Conservation (phyloP, 2,113 vertebrate genomes). For the Lepisosteus oculatus region DNA sequence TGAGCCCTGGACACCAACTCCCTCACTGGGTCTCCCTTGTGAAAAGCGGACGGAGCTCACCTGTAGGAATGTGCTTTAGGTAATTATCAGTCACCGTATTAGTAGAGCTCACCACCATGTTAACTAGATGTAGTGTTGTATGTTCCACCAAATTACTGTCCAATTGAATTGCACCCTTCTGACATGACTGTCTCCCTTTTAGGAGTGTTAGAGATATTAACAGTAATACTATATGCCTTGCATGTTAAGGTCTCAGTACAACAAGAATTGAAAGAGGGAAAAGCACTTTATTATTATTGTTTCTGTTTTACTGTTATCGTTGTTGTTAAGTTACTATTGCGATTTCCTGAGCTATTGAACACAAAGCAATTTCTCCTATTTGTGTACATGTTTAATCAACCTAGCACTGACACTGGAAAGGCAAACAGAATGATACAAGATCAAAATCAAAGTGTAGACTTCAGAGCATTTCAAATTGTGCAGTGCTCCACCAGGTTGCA, state of each 20-base stretch:
- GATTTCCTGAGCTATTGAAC: neutral
- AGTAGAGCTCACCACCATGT: neutral
- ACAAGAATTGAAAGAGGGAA: conserved; percentile 6
- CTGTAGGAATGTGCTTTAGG: neutral
- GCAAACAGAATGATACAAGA: too few relatives aligned
- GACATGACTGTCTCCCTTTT: neutral
- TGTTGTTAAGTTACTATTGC: neutral
- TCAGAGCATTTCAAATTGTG: too few relatives aligned
- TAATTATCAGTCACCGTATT: conserved; percentile 7
- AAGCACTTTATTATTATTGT: conserved; percentile 6
- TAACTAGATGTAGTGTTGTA: too few relatives aligned
- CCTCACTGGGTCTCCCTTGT: too few relatives aligned
- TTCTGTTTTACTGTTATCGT: neutral
- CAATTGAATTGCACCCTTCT: neutral
- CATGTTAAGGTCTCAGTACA: neutral
- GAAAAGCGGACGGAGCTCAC: neutral
- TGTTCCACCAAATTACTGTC: neutral
- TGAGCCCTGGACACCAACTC: too few relatives aligned
- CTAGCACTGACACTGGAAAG: too few relatives aligned
- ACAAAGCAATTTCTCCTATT: neutral
- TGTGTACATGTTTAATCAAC: neutral
- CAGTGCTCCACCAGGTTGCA: too few relatives aligned
- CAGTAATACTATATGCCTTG: conserved; percentile 1
- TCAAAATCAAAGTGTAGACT: too few relatives aligned
- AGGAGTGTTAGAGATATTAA: neutral